These are phyloP conservation scores for Dendrophyllia cribrosa DNA, from an alignment of 64 coral and sea anemone species.

Conservation along the genomic window DNA sequence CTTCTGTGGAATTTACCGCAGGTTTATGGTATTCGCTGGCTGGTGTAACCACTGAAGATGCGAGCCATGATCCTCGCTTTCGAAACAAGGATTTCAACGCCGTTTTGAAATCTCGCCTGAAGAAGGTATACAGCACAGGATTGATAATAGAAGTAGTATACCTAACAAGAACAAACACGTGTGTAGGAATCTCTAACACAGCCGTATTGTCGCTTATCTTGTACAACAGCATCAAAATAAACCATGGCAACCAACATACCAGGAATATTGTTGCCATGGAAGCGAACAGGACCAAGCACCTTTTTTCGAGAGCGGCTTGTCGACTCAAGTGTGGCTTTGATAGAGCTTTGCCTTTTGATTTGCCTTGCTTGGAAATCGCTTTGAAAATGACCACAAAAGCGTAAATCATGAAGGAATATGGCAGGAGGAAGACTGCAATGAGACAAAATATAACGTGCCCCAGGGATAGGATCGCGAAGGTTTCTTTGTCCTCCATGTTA, in stretches of 20 bases:
- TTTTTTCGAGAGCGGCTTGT: slow-evolving; percentile 6
- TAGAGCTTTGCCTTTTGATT: no score
- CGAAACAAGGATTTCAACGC: slow-evolving; percentile 7
- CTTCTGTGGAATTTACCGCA: background rate
- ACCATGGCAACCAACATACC: slow-evolving; percentile 32
- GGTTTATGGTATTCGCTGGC: background rate
- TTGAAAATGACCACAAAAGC: slow-evolving; percentile 18
- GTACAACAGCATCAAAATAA: slow-evolving; percentile 36
- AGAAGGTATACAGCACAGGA: slow-evolving; percentile 72
- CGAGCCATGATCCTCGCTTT: background rate
- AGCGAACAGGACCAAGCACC: background rate
- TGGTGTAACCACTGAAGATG: background rate
- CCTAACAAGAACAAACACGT: slow-evolving; percentile 45
- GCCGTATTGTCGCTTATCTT: background rate
- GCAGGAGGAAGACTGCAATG: background rate
- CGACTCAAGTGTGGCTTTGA: background rate
- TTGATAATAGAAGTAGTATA: slow-evolving; percentile 62
- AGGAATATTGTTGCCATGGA: slow-evolving; percentile 15
- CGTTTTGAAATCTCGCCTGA: slow-evolving; percentile 63
- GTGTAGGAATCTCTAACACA: background rate
- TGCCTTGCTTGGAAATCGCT: background rate
- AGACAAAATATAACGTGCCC: background rate
- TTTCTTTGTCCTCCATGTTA: background rate
- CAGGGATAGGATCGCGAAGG: background rate
- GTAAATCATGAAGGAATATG: slow-evolving; percentile 26